A percentile compares a stretch with the other conserved stretches of the same genome.
These are phyloP conservation scores for Marmota monax DNA, from an alignment of 2,113 vertebrate genomes.

Conservation along the genomic window DNA sequence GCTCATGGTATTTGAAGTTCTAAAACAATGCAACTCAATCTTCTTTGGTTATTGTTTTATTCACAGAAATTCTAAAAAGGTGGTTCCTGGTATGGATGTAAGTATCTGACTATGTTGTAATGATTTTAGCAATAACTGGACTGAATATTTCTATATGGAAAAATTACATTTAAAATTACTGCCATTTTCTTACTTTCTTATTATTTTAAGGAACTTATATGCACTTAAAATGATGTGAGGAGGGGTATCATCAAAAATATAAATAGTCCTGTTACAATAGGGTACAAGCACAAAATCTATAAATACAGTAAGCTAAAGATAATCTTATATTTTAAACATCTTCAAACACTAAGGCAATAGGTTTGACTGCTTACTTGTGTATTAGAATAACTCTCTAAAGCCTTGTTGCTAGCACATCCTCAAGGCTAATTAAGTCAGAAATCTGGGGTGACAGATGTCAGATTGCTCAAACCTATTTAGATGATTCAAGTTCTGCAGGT, in stretches of 20 bases:
- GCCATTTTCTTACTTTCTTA: background rate
- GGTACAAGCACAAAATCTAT: background rate
- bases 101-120: background rate
- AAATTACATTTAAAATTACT: background rate
- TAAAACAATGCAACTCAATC: background rate
- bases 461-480: background rate
- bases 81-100: background rate
- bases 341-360: background rate
- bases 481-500: background rate
- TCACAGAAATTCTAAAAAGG: background rate
- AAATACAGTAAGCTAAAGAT: background rate
- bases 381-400: background rate
- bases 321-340: background rate
- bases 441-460: background rate
- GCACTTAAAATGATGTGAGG: background rate
- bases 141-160: background rate
- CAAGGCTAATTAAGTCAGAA: background rate
- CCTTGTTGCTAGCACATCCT: background rate
- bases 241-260: background rate
- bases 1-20: background rate
- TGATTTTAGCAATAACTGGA: background rate
- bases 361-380: background rate
- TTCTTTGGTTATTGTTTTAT: background rate
- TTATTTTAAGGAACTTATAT: background rate
- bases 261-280: background rate